These are phyloP conservation scores for Antedon bifida DNA, from an alignment of 35 echinoderm and acorn worm species.

Conservation along the genomic window DNA sequence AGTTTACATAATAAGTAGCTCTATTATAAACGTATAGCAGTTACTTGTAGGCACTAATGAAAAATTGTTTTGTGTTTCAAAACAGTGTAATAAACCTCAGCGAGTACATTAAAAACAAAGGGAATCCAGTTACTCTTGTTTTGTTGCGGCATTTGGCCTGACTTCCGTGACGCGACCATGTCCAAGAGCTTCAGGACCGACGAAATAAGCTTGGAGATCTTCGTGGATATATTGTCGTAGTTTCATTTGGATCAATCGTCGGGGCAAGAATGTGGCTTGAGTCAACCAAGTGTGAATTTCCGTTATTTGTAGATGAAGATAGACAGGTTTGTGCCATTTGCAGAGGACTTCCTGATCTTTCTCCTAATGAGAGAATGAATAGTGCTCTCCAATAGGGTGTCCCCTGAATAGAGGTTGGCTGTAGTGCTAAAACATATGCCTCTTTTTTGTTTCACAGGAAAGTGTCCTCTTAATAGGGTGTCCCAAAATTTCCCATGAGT, in stretches of 20 bases:
- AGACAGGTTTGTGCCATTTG: constrained; percentile 43
- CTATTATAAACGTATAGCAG: no score
- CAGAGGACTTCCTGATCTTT: no score
- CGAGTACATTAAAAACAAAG: constrained; percentile 12
- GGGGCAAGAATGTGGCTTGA: constrained; percentile 49
- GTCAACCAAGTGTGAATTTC: constrained; percentile 44
- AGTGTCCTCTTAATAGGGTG: no score
- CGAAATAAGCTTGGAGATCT: constrained; percentile 15
- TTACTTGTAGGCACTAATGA: no score
- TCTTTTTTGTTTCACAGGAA: no score
- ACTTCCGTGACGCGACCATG: constrained; percentile 75
- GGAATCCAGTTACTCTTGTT: constrained; percentile 17
- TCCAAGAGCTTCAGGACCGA: constrained; percentile 23
- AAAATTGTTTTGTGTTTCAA: no score
- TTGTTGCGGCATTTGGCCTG: constrained; percentile 79
- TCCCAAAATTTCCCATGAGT: no score
- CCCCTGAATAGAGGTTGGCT: no score
- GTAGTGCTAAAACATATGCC: no score
- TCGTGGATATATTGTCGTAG: constrained; percentile 31
- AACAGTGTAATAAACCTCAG: neutral
- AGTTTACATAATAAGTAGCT: no score
- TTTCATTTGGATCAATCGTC: constrained; percentile 65
- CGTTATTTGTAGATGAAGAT: constrained; percentile 57
- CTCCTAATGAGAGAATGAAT: no score
- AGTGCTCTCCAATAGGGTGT: no score